Base-by-base conservation (phyloP, 2,113 vertebrate genomes). In the Oophaga pumilio region DNA sequence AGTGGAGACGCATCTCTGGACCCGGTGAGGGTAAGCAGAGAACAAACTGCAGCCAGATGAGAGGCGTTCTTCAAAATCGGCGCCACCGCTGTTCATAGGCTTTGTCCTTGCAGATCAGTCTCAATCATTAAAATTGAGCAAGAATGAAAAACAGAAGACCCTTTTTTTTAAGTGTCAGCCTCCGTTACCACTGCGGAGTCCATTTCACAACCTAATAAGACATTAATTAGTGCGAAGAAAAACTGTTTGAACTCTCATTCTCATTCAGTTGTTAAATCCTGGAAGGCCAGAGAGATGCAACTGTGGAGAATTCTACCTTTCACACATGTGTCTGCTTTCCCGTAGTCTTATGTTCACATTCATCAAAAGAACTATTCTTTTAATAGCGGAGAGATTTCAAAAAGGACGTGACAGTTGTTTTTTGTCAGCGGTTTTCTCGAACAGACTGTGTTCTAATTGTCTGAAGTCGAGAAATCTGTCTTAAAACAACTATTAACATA, bases 401-500 rank as follows among this genome's bases (percentile, higher is more conserved):
- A 76, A 76, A 83, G 62, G 86, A 83, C 69, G n/a, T 66, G 69
- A 88, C 86, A 88, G 86, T 88, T 88, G 86, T 88, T 88, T 88
- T 88, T 76, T 83, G 86, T 88, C 79, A 82, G 79, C 69, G 43
- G n/a, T 88, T 74, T 83, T 82, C 69, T 52, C 33, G 86, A 60
- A 83, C 86, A 88, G 86, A 82, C 86, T 88, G 86, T 88, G 80
- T 76, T 88, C 86, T 88, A 88, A 88, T 88, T 88, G 86, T 88
- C 86, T 88, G 69, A 86, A 77, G 85, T 86, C 76, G 59, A 69
- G n/a, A 88, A 88, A 88, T 83, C 86, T 88, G 86, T 88, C 80
- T 88, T 83, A 64, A 82, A 88, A 88, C 86, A 88, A 83, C 80
- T 76, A 88, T 88, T 88, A 82, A 69, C 86, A 88, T 88, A 88